These are phyloP conservation scores for Zaprionus vittiger DNA, from an alignment of 1,140 invertebrate species.

Conservation along the genomic window DNA sequence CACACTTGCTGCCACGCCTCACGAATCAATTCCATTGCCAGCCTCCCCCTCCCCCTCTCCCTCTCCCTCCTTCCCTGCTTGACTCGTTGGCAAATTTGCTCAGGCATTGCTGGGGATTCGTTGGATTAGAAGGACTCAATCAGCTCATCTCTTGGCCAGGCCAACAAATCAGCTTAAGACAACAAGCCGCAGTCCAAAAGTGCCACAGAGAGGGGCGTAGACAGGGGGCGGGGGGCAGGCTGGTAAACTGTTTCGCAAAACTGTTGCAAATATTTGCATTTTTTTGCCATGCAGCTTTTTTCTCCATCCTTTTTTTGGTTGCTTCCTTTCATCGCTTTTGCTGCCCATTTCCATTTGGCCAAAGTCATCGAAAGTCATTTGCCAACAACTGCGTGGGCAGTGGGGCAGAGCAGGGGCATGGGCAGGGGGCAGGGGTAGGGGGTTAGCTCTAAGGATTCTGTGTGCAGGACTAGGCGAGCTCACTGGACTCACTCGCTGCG, in stretches of 20 bases:
- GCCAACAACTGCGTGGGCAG: slow-evolving; percentile 37
- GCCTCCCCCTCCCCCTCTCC: background rate
- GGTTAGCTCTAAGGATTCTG: background rate
- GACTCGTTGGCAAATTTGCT: slow-evolving; percentile 46
- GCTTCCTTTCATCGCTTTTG: slow-evolving; percentile 6
- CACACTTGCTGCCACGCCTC: slow-evolving; percentile 15
- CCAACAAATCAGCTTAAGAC: slow-evolving; percentile 82
- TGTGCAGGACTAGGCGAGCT: background rate
- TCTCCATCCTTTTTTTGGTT: background rate
- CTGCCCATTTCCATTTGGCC: slow-evolving; percentile 29
- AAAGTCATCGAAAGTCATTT: slow-evolving; percentile 77
- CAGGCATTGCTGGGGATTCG: background rate
- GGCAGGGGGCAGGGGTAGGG: too few species aligned
- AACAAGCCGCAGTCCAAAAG: slow-evolving; percentile 46
- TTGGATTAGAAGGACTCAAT: slow-evolving; percentile 61
- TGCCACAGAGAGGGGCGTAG: background rate
- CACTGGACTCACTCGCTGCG: slow-evolving; percentile 32
- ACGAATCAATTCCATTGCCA: slow-evolving; percentile 6
- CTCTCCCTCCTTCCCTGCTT: background rate
- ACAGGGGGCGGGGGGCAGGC: background rate
- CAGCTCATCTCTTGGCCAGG: slow-evolving; percentile 59
- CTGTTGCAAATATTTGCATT: slow-evolving; percentile 68
- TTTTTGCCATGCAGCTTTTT: slow-evolving; percentile 15
- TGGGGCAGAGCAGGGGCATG: too few species aligned
- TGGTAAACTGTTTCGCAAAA: slow-evolving; percentile 22